phyloP scores from a whole-genome alignment of 2,888 invertebrate genomes.

The Drosophila yooni region DNA sequence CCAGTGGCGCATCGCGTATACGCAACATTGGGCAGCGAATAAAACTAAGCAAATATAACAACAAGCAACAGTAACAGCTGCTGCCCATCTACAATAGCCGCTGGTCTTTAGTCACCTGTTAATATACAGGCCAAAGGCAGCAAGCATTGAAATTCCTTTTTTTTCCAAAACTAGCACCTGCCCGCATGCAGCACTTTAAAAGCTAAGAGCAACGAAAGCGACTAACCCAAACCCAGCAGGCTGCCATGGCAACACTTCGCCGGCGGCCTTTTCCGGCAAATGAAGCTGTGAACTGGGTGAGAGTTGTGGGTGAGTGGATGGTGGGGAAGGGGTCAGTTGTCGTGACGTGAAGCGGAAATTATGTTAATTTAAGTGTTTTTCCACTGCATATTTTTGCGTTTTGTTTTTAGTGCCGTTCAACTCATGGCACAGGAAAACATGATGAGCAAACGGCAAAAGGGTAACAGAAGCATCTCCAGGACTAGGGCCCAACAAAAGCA shows the following conservation, averaged over 20 bases:
- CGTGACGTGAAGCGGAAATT: constrained; percentile 71
- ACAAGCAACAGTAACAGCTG: constrained; percentile 33
- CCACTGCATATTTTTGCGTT: constrained; percentile 58
- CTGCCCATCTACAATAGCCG: constrained; percentile 31
- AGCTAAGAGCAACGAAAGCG: constrained; percentile 43
- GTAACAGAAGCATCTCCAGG: constrained; percentile 29
- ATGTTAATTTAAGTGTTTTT: constrained; percentile 75
- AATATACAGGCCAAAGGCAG: constrained; percentile 52
- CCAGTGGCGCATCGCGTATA: constrained; percentile 35
- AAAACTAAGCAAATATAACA: constrained; percentile 38
- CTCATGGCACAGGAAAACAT: constrained; percentile 72
- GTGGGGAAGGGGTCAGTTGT: constrained; percentile 5
- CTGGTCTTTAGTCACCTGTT: constrained; percentile 59
- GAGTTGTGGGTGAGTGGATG: background rate
- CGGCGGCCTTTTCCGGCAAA: constrained; percentile 32
- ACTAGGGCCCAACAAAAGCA: constrained; percentile 9
- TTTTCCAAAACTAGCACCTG: constrained; percentile 40
- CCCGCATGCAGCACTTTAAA: constrained; percentile 48
- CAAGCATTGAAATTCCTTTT: constrained; percentile 28
- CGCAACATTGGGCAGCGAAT: constrained; percentile 26
- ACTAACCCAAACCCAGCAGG: constrained; percentile 7
- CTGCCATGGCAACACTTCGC: constrained; percentile 28
- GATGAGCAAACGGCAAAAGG: constrained; percentile 61
- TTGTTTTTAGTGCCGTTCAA: constrained; percentile 52
- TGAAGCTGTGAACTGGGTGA: constrained; percentile 6